Base-by-base conservation (phyloP, 2,888 invertebrate genomes). In the Mythimna ferrago region DNA sequence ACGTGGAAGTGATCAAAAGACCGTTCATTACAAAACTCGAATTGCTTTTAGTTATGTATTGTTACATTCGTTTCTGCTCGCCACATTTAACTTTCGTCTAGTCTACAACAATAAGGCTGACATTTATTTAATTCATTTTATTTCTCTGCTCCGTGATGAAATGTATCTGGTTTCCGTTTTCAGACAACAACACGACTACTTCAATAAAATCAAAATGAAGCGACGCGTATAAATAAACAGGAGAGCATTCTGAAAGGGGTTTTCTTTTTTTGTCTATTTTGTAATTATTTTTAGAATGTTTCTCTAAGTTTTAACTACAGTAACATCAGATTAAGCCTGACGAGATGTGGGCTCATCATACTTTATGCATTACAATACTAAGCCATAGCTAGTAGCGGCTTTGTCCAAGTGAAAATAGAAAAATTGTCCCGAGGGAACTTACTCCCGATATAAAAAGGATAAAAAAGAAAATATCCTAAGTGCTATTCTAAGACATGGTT, bases 181-280 rank as follows among this genome's bases (percentile, higher is more conserved):
- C 57, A 51, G 35, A 71, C 48, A 48, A 62, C 62, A 69, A 38
- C 41, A 57, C 51, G 66, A 61, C 64, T 44, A 67, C 60, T 82
- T 78, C 79, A 82, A 80, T 72, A 67, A 82, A 66, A 79, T 71
- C 62, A 60, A 66, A 82, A 82, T 65, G 60, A 68, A 68, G 56
- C 67, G 77, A 70, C 70, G 69, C 57, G 66, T 77, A 76, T 70
- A 76, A 73, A 84, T 82, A 82, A 66, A 79, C 73, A 44, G 26
- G 19, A 48, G 57, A 61, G 53, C 60, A 65, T 41, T 73, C 79
- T 62, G 65, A 58, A 66, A 78, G 26, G 67, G 72, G 57, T 79
- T 72, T 54, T 78, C 44, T 41, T 66, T 71, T 81, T 81, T 70
- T 65, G 53, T 72, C 66, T 82, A 60, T 60, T 66, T 51, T 35